Evolutionary conservation across 1,140 invertebrate genomes (phyloP), one percentile per base, ranked within the genome.

Genomic region (Andricus grossulariae): DNA sequence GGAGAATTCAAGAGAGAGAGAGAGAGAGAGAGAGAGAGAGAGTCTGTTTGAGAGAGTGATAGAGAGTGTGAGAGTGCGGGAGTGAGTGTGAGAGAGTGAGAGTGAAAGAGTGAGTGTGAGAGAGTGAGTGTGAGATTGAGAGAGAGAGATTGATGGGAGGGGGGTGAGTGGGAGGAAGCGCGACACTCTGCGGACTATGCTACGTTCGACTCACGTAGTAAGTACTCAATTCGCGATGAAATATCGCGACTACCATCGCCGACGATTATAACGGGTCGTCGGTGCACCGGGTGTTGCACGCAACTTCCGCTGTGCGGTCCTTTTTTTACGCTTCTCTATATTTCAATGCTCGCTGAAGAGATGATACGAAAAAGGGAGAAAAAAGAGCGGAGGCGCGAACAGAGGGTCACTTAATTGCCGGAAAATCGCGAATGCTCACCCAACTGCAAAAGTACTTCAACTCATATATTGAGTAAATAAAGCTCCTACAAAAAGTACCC

Each of bases 151-250:
- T 52, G 78, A 72, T n/a, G 75, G 72, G 52, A 18, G 49, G 57
- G 72, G 75, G 39, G 49, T 19, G 13, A 71, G 32, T 50, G 55
- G 49, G 55, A 60, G 50, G 11, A 54, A 71, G 71, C 39, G 52
- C 80, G 84, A 86, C 83, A 85, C 82, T 85, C 79, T 80, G 84
- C 75, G 86, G 87, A 60, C 82, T 82, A 81, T 82, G 85, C 87
- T 87, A 84, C 85, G 82, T 87, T 87, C 83, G 84, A 84, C 85
- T 87, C 84, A 79, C 83, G 81, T 81, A 81, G 85, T 86, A 84
- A 87, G 85, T 88, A 85, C 85, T 89, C 85, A 84, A 88, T 88
- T 87, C 84, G 84, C 83, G 80, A 88, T 89, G 84, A 89, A 87
- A 88, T 87, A 88, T 87, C 79, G 81, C 79, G 76, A 77, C 81